phyloP scores from a whole-genome alignment of 1,140 invertebrate genomes.

The Drosophila sechellia region DNA sequence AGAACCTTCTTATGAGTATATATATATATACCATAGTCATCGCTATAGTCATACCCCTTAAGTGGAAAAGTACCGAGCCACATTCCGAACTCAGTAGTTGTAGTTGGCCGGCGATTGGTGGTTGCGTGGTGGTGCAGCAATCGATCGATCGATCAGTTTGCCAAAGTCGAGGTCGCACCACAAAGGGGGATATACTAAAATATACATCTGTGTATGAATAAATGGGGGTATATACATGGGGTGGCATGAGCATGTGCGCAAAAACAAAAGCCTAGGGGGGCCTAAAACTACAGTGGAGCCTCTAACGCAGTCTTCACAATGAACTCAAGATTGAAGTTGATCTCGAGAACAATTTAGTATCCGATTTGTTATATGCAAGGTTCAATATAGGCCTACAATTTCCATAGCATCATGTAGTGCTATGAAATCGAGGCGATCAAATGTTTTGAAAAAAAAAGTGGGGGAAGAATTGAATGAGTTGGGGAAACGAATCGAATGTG shows the following conservation, averaged over 20 bases:
- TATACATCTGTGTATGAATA: not conserved
- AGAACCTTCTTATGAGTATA: not conserved
- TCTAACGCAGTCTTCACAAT: not conserved
- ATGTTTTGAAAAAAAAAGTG: not conserved
- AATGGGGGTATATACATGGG: conserved; percentile 10
- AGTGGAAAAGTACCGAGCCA: conserved; percentile 25
- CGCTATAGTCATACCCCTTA: conserved; percentile 15
- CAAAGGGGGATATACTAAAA: conserved; percentile 8
- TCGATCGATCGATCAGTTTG: conserved; percentile 58
- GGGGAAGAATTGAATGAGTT: too few relatives aligned
- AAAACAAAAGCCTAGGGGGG: conserved; percentile 28
- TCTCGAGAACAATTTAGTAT: too few relatives aligned
- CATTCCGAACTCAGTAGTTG: conserved; percentile 21
- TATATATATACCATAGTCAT: conserved; percentile 2
- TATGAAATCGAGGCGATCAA: too few relatives aligned
- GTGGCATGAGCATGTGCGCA: conserved; percentile 39
- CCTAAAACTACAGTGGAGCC: conserved; percentile 1
- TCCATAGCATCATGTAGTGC: too few relatives aligned
- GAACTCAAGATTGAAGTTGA: not conserved
- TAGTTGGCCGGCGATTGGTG: conserved; percentile 17
- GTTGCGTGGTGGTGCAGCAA: conserved; percentile 31
- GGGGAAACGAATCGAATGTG: conserved; percentile 11
- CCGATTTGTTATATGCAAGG: too few relatives aligned
- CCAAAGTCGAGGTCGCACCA: conserved; percentile 65
- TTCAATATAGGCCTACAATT: too few relatives aligned